phyloP scores from a whole-genome alignment of 2,113 vertebrate genomes.

The Gracilinanus agilis region DNA sequence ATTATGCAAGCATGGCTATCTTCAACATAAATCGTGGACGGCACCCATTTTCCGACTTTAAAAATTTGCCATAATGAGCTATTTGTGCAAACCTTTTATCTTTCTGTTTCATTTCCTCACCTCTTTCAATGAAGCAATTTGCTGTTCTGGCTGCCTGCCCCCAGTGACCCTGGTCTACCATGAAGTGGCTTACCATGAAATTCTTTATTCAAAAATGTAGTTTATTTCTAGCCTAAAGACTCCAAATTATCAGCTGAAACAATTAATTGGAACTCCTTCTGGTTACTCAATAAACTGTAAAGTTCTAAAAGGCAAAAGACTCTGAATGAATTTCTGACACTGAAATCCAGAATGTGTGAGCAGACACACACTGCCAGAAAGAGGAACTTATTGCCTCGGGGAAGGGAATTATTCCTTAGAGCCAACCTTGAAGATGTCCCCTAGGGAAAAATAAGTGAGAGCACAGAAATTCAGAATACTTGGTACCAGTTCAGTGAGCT shows the following conservation, averaged over 20 bases:
- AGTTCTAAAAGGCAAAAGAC: constrained; percentile 67
- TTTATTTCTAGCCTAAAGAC: constrained; percentile 66
- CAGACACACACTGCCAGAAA: constrained; percentile 61
- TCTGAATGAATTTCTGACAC: constrained; percentile 77
- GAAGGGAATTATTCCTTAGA: constrained; percentile 74
- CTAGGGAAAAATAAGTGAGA: constrained; percentile 64
- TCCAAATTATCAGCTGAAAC: constrained; percentile 75
- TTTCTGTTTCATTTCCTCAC: constrained; percentile 66
- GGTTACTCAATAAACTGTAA: constrained; percentile 77
- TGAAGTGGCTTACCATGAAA: constrained; percentile 67
- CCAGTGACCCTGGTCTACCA: constrained; percentile 68
- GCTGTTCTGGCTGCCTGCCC: constrained; percentile 65
- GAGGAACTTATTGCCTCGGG: constrained; percentile 46
- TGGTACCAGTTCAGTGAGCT: constrained; percentile 65
- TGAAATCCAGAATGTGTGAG: constrained; percentile 66
- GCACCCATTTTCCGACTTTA: constrained; percentile 62
- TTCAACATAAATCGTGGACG: constrained; percentile 60
- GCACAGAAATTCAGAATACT: constrained; percentile 71
- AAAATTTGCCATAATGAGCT: constrained; percentile 62
- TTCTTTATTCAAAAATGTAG: constrained; percentile 64
- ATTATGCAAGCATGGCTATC: constrained; percentile 71
- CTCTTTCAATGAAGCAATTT: constrained; percentile 53
- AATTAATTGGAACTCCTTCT: constrained; percentile 76
- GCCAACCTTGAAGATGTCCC: constrained; percentile 69
- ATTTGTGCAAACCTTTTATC: constrained; percentile 69